Evolutionary conservation across 1,140 invertebrate genomes (phyloP), one percentile per base, ranked within the genome.

Genomic region (Venturia canescens): DNA sequence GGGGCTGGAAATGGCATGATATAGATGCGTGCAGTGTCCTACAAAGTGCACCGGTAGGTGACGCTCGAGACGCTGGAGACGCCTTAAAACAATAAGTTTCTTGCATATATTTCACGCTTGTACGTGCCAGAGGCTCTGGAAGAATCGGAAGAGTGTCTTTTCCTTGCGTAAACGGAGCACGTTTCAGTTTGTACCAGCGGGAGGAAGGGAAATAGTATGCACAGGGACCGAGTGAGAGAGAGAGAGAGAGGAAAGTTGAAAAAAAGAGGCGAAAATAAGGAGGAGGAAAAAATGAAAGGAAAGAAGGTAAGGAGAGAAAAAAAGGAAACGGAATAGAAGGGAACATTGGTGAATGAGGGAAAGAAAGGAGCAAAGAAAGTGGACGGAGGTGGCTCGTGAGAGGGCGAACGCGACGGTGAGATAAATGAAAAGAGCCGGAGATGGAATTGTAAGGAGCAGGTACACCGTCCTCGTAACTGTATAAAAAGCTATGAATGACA

Each of bases 41-140:
- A 70, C 78, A 80, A n/a, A 75, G 71, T 75, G 71, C 71, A 38
- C 71, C 16, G 44, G 48, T 26, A 57, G 71, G 71, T 57, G 71
- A 75, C 71, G 71, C 50, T 26, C 71, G 50, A 26, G 60, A 66
- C 60, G 48, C 23, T 16, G n/a, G 71, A 75, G 71, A 75, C 71
- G 50, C 71, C 71, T 75, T 75, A 53, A 75, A 75, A 75, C 71
- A 75, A 75, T 75, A 75, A 75, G 71, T 75, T 75, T 57, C 50
- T 53, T 75, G 71, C 71, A 75, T 75, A 75, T 75, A 57, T 75
- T 75, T 75, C 48, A 75, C 44, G 71, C 38, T 66, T 75, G 48
- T 75, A 75, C 71, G 71, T 75, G 71, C 50, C 71, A 57, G 60
- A 66, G 60, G 71, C 71, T 75, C 2, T 18, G 48, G 27, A 75